Conservation (phyloP, 2,888 invertebrate species). For the Epiblema foenella region DNA sequence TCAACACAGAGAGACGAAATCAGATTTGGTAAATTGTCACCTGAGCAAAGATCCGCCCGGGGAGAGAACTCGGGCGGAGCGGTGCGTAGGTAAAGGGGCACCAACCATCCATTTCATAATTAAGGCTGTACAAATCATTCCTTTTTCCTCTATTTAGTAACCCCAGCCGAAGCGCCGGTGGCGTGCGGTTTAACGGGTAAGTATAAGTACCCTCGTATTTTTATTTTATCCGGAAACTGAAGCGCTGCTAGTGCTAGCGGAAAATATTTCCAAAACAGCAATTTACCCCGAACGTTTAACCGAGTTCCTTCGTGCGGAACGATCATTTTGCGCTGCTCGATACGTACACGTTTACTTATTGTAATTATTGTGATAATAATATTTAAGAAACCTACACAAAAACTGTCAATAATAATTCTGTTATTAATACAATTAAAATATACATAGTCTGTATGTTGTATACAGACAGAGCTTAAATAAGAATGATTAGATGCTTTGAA, state of each 20-base stretch:
- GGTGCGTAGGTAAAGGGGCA: slow-evolving; percentile 20
- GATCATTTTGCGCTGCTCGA: slow-evolving; percentile 7
- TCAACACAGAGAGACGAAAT: slow-evolving; percentile 1
- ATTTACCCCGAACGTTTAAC: slow-evolving; percentile 42
- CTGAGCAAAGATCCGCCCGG: slow-evolving; percentile 30
- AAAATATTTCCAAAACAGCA: slow-evolving; percentile 30
- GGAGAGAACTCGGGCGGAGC: slow-evolving; percentile 13
- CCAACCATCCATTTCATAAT: slow-evolving; percentile 56
- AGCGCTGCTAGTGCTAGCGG: slow-evolving; percentile 35
- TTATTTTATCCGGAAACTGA: slow-evolving; percentile 48
- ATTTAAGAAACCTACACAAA: too few relatives aligned
- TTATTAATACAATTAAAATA: too few relatives aligned
- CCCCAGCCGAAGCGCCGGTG: slow-evolving; percentile 47
- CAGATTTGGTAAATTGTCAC: slow-evolving; percentile 18
- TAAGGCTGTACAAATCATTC: slow-evolving; percentile 53
- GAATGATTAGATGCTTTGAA: too few relatives aligned
- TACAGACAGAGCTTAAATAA: too few relatives aligned
- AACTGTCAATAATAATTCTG: too few relatives aligned
- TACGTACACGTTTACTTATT: too few relatives aligned
- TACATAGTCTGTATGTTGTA: too few relatives aligned
- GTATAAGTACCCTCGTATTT: slow-evolving; percentile 44
- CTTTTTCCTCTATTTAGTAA: slow-evolving; percentile 51
- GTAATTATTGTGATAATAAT: background rate
- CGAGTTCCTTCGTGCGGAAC: slow-evolving; percentile 14
- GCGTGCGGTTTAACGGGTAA: slow-evolving; percentile 53